Evolutionary conservation across 1,140 invertebrate species (phyloP).

Genomic region (Cherax quadricarinatus): DNA sequence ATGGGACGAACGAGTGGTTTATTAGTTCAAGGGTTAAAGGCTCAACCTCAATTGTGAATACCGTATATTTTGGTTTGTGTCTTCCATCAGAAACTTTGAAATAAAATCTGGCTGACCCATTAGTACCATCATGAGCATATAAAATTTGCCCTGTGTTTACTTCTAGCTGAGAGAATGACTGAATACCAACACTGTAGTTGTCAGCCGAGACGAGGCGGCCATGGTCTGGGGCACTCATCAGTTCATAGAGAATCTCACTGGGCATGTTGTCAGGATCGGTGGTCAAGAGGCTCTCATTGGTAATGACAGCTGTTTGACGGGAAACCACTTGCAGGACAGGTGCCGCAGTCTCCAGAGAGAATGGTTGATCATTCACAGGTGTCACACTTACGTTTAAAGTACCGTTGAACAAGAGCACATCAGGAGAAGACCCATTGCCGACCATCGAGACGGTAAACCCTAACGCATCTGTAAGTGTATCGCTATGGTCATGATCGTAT

Average conservation of each 20-base stretch:
- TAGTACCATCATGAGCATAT: constrained; percentile 90
- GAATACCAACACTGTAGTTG: constrained; percentile 75
- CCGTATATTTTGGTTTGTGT: constrained; percentile 82
- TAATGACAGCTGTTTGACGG: constrained; percentile 82
- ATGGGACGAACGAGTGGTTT: constrained; percentile 79
- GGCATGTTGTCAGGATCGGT: constrained; percentile 91
- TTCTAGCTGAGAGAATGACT: constrained; percentile 91
- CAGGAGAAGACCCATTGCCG: constrained; percentile 75
- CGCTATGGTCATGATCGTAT: constrained; percentile 93
- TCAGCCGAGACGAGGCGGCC: constrained; percentile 83
- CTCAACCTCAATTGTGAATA: constrained; percentile 88
- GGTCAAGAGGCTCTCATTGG: constrained; percentile 87
- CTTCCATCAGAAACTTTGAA: constrained; percentile 94
- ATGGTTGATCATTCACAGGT: constrained; percentile 94
- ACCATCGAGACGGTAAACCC: constrained; percentile 85
- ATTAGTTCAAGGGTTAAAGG: constrained; percentile 87
- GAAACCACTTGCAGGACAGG: constrained; percentile 85
- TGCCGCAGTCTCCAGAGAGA: constrained; percentile 86
- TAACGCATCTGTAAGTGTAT: constrained; percentile 86
- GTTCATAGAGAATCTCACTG: constrained; percentile 90
- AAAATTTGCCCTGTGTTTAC: constrained; percentile 89
- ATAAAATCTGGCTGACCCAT: constrained; percentile 88
- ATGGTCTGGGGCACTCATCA: constrained; percentile 85
- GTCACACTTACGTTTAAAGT: constrained; percentile 87
- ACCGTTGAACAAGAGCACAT: constrained; percentile 87